Base-by-base conservation (phyloP, 2,888 invertebrate species). In the Elegia similella region DNA sequence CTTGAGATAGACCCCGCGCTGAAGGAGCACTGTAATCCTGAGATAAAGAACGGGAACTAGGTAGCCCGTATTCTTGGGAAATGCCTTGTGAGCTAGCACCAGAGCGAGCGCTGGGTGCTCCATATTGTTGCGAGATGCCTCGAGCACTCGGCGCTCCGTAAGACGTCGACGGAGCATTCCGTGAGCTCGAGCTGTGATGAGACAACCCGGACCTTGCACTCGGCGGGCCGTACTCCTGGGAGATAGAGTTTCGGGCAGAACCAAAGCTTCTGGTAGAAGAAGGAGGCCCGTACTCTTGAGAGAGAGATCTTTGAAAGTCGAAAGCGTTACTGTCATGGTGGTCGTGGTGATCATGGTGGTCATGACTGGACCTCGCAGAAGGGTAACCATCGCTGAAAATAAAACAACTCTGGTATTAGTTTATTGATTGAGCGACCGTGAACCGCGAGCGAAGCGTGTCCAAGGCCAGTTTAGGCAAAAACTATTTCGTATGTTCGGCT, bases 371-470 rank as follows among this genome's bases (percentile, higher is more conserved):
- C 7, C 77, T 72, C 1, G 76, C 70, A 55, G 80, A 62, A 53
- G 82, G 66, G 59, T 87, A 88, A 32, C 84, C 76, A 30, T 86
- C 80, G 29, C 88, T 88, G 72, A 7, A 81, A 78, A 58, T 7
- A 13, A 16, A 8, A 32, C 15, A 43, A 43, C 15, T n/a, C n/a
- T 46, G 7, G 7, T 47, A 53, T 54, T 53, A 13, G 29, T 44
- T 44, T 47, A 42, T 50, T n/a, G n/a, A n/a, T n/a, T n/a, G n/a
- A n/a, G n/a, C n/a, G n/a, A n/a, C n/a, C n/a, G n/a, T n/a, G n/a
- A n/a, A n/a, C n/a, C n/a, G n/a, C n/a, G n/a, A n/a, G n/a, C n/a
- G n/a, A n/a, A n/a, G n/a, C n/a, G n/a, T n/a, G n/a, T n/a, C n/a
- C n/a, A n/a, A n/a, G n/a, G n/a, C n/a, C n/a, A n/a, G n/a, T n/a